Percentiles rank a stretch among this genome's conserved stretches.
Conservation (phyloP, 1,140 invertebrate species). For the Laupala kohalensis region DNA sequence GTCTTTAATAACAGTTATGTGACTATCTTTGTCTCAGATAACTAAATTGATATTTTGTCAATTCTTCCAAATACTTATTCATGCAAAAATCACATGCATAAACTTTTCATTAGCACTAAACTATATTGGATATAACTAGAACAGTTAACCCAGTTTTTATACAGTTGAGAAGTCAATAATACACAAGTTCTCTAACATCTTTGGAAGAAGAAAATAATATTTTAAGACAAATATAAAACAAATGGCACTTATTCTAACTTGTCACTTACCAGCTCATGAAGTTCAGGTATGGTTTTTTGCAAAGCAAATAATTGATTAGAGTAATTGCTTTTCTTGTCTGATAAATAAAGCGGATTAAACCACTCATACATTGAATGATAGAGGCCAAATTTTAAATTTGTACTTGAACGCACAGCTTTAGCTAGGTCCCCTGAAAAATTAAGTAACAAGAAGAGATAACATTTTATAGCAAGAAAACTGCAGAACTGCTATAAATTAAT, state of each 20-base stretch:
- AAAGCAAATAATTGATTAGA: constrained; percentile 48
- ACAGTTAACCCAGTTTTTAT: not conserved
- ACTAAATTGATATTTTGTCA: too few species aligned
- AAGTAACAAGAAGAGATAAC: too few species aligned
- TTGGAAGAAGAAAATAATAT: too few species aligned
- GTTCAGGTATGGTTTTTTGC: constrained; percentile 57
- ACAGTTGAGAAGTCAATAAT: not conserved
- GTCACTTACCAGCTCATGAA: constrained; percentile 53
- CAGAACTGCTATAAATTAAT: too few species aligned
- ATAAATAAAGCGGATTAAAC: constrained; percentile 74
- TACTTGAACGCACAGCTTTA: constrained; percentile 47
- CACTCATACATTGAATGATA: constrained; percentile 87
- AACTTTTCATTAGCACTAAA: not conserved
- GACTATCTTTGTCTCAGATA: too few species aligned
- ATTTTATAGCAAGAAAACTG: too few species aligned
- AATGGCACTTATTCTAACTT: too few species aligned
- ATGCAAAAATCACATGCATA: too few species aligned
- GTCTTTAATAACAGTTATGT: too few species aligned
- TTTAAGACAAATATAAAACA: too few species aligned
- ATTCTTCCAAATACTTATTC: too few species aligned
- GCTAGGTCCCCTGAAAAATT: constrained; percentile 49
- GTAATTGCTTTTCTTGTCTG: constrained; percentile 57
- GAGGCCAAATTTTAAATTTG: constrained; percentile 61
- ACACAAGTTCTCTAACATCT: too few species aligned
- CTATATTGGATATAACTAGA: not conserved